phyloP scores from a whole-genome alignment of 2,888 invertebrate species.

The Dioctria rufipes region DNA sequence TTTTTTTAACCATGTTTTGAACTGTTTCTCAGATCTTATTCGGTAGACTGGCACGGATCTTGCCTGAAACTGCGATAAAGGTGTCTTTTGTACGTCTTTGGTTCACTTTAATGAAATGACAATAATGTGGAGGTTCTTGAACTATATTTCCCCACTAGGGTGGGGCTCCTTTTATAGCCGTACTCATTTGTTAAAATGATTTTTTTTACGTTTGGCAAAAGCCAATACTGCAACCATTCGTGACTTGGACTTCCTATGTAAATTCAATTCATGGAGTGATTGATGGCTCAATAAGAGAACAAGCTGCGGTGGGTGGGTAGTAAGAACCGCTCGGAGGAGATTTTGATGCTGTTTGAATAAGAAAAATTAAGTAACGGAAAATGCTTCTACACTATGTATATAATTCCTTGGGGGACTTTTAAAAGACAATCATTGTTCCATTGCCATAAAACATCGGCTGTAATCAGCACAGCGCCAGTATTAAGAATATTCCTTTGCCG shows the following conservation, averaged over 20 bases:
- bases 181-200: conserved; percentile 22
- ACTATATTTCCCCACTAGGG: conserved; percentile 33
- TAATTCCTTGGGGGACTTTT: no score
- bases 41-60: no score
- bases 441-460: not conserved
- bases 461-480: not conserved
- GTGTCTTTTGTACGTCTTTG: not conserved
- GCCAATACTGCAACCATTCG: conserved; percentile 14
- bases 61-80: not conserved
- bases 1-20: no score
- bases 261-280: not conserved
- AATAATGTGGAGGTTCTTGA: conserved; percentile 34
- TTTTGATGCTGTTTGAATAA: not conserved
- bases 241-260: conserved; percentile 36
- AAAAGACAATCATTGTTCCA: no score
- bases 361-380: no score
- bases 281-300: conserved; percentile 27
- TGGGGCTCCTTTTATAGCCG: conserved; percentile 6
- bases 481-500: not conserved
- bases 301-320: conserved; percentile 11
- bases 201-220: conserved; percentile 24
- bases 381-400: no score
- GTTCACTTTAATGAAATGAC: not conserved
- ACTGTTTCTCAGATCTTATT: no score
- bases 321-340: conserved; percentile 8